Evolutionary conservation across 2,113 vertebrate species (phyloP).

Genomic region (Suricata suricatta): DNA sequence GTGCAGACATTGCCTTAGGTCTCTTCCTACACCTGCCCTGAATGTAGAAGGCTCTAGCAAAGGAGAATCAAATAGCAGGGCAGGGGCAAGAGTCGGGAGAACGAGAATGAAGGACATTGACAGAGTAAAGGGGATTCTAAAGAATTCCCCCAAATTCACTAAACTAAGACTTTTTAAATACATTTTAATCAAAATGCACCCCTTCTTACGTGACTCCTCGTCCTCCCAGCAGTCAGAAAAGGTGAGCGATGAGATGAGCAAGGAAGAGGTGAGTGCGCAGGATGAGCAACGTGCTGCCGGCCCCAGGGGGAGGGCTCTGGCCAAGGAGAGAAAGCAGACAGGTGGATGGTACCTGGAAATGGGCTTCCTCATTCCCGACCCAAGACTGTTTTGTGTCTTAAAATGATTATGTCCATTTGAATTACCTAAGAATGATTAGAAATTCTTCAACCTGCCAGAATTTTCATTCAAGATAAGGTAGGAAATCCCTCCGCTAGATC

Average conservation of each 20-base stretch:
- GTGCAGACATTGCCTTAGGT: neutral
- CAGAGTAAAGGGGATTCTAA: neutral
- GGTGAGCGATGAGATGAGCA: neutral
- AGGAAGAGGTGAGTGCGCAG: neutral
- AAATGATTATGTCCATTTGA: no score
- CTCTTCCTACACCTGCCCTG: neutral
- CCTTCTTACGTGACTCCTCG: neutral
- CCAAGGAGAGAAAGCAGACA: rapidly evolving
- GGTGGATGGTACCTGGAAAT: rapidly evolving
- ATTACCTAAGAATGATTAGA: neutral
- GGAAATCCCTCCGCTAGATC: neutral
- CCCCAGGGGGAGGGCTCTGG: neutral
- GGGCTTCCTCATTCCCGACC: neutral
- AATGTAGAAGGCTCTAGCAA: neutral
- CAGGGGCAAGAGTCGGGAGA: neutral
- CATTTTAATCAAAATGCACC: no score
- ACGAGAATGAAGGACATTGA: neutral
- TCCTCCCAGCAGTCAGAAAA: neutral
- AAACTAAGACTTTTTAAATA: neutral
- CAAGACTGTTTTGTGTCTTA: neutral
- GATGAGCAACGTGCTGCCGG: rapidly evolving
- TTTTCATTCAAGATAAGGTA: neutral
- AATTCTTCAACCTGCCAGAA: no score
- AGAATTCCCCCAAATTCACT: neutral
- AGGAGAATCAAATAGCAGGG: neutral